Base-by-base conservation (phyloP, 2,797 vertebrate genomes). In the Glossophaga mutica region DNA sequence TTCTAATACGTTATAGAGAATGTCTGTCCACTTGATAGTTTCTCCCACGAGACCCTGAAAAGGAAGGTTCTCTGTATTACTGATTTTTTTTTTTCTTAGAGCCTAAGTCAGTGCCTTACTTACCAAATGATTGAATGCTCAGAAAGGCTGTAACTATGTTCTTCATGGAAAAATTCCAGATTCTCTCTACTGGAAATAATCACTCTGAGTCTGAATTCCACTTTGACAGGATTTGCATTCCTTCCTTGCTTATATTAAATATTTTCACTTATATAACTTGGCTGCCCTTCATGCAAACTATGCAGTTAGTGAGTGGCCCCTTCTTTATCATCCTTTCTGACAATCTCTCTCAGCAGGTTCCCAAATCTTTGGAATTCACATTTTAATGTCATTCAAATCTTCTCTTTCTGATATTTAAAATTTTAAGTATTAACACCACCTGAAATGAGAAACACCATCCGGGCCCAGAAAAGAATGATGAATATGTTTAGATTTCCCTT, bases 121-220 rank as follows among this genome's bases (percentile, higher is more conserved):
- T n/a, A 70, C 26, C 57, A 46, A 74, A 90, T 67, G 76, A 89
- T 15, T 21, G n/a, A 44, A 85, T 37, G 12, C 34, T 86, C 50
- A 14, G 26, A n/a, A 82, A 59, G 22, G 2, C 59, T 57, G 11
- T 87, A 46, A 74, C 18, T 74, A 21, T 46, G n/a, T 93, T 95
- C 52, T 94, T n/a, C 50, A 42, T 71, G 37, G 44, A 74, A 79
- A 84, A 77, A 67, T 52, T 26, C 74, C 39, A 82, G 50, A 42
- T 87, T 95, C 14, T 96, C 76, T 52, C 52, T 57, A 32, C 7
- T 93, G 48, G 55, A 91, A 94, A 90, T 19, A 90, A 90, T 93
- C 42, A 37, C 9, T 84, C 6, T 8, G 42, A 50, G 16, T 74
- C 55, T 67, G 39, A 93, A 93, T 84, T 84, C 48, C 24, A 76